Evolutionary conservation across 2,888 invertebrate genomes (phyloP).

Genomic region (Seira musarum): DNA sequence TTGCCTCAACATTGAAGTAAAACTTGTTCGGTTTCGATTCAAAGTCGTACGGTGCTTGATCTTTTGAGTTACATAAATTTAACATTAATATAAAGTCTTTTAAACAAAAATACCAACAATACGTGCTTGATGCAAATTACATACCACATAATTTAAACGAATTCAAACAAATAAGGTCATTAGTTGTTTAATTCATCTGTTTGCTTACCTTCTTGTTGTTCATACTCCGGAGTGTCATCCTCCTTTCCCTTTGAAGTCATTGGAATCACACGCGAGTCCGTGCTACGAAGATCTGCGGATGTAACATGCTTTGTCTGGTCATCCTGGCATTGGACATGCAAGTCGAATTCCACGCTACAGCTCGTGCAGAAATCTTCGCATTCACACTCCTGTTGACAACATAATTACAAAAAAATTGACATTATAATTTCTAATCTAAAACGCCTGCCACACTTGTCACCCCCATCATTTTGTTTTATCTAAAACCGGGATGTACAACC

Average conservation of each 20-base stretch:
- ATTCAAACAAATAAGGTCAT: not conserved
- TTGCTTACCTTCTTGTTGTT: conserved; percentile 85
- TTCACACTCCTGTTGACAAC: conserved; percentile 84
- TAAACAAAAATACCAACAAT: not conserved
- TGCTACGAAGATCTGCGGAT: conserved; percentile 94
- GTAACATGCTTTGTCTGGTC: conserved; percentile 97
- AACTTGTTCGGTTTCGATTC: conserved; percentile 97
- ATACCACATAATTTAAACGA: too few species aligned
- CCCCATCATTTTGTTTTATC: too few species aligned
- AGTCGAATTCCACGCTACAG: conserved; percentile 97
- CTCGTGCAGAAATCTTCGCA: conserved; percentile 98
- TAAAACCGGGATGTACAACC: too few species aligned
- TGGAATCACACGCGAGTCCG: conserved; percentile 92
- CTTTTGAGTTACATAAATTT: conserved; percentile 73
- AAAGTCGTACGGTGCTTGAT: conserved; percentile 94
- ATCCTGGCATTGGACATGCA: conserved; percentile 96
- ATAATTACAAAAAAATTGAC: conserved; percentile 54
- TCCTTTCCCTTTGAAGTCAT: conserved; percentile 85
- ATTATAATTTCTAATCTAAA: conserved; percentile 19
- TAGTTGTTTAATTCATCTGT: not conserved
- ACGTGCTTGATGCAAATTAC: too few species aligned
- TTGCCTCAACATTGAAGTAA: conserved; percentile 96
- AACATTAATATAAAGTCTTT: not conserved
- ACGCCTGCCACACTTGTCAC: too few species aligned
- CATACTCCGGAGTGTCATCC: conserved; percentile 94